phyloP scores from a whole-genome alignment of 1,140 invertebrate species.

The Semibalanus balanoides region DNA sequence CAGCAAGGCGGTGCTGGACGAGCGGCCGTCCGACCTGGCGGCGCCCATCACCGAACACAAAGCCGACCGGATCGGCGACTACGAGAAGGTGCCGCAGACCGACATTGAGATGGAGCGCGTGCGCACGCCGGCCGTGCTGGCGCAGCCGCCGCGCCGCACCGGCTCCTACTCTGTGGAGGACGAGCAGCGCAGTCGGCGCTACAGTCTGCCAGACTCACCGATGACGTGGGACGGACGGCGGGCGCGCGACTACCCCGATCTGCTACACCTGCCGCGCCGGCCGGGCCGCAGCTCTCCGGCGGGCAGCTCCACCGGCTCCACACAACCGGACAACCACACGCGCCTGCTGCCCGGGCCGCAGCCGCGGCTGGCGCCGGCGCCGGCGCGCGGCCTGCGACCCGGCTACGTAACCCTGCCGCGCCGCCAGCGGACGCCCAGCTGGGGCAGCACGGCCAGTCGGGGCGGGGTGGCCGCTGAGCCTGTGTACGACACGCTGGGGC shows the following conservation, averaged over 20 bases:
- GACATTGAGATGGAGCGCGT: neutral
- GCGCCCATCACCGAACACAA: neutral
- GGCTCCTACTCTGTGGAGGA: neutral
- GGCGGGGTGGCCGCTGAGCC: slow-evolving; percentile 37
- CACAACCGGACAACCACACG: neutral
- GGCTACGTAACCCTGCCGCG: slow-evolving; percentile 46
- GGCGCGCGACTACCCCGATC: slow-evolving; percentile 30
- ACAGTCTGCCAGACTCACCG: neutral
- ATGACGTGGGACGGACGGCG: neutral
- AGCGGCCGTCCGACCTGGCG: neutral
- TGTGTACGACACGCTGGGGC: slow-evolving; percentile 78
- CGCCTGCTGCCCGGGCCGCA: neutral
- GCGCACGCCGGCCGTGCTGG: neutral
- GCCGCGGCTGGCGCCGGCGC: neutral
- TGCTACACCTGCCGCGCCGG: slow-evolving; percentile 31
- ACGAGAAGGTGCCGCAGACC: neutral
- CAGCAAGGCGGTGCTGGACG: neutral
- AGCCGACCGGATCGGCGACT: neutral
- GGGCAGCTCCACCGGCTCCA: neutral
- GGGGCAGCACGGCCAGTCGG: slow-evolving; percentile 31
- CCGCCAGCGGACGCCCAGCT: slow-evolving; percentile 59
- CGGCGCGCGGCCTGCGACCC: slow-evolving; percentile 31
- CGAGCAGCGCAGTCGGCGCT: neutral
- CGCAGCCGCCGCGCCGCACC: neutral
- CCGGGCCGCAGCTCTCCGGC: neutral